phyloP scores from a whole-genome alignment of 2,113 vertebrate genomes.

The Grantiella picta region DNA sequence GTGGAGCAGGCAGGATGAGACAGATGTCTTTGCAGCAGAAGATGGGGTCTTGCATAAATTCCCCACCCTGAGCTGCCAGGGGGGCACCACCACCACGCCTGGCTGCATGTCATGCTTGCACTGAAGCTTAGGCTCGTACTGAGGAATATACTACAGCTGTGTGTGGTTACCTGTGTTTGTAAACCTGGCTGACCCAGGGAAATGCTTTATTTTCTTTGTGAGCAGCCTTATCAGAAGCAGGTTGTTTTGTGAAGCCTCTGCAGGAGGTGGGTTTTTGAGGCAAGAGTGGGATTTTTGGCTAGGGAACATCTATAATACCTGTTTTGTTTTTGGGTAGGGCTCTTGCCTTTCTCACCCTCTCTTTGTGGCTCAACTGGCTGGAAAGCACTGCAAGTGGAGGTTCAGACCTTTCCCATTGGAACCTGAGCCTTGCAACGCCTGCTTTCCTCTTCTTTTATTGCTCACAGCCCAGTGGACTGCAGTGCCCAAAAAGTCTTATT shows the following conservation, averaged over 20 bases:
- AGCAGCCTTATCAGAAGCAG: not conserved
- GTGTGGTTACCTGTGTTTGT: not conserved
- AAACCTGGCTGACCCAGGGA: not conserved
- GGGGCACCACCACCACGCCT: not conserved
- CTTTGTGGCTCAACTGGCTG: not conserved
- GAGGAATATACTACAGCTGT: not conserved
- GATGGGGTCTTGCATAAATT: not conserved
- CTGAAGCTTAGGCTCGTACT: not conserved
- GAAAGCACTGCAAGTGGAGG: not conserved
- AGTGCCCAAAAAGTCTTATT: not conserved
- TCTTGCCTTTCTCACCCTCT: not conserved
- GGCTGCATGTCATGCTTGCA: not conserved
- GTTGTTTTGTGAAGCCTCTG: not conserved
- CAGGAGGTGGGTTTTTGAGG: not conserved
- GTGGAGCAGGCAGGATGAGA: not conserved
- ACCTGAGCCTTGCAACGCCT: not conserved
- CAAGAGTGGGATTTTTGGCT: not conserved
- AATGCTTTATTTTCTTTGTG: not conserved
- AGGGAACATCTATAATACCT: not conserved
- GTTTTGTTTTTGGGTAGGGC: not conserved
- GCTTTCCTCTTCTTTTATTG: not conserved
- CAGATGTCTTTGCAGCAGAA: not conserved
- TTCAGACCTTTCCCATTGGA: not conserved
- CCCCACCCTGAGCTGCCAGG: not conserved
- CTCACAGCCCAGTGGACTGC: not conserved